phyloP scores from a whole-genome alignment of 2,888 invertebrate genomes.

The Sarcophaga caerulescens region DNA sequence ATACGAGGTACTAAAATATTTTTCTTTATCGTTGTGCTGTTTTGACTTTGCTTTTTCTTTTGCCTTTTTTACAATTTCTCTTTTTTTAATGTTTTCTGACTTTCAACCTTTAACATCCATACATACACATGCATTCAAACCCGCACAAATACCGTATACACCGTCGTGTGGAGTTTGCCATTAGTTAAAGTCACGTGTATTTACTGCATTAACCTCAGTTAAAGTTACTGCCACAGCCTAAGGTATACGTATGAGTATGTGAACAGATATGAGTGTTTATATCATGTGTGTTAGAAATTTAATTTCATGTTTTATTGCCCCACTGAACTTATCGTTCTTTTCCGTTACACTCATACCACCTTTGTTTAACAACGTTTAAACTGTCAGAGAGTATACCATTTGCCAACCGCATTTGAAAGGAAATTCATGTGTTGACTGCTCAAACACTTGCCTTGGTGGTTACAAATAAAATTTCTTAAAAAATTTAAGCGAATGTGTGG shows the following conservation, averaged over 20 bases:
- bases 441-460: neutral
- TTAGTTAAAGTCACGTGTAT: conserved; percentile 55
- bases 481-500: conserved; percentile 17
- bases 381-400: neutral
- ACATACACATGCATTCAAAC: neutral
- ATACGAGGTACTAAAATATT: neutral
- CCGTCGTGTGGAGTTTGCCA: conserved; percentile 6
- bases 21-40: conserved; percentile 7
- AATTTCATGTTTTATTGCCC: conserved; percentile 55
- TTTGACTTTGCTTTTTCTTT: neutral
- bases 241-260: conserved; percentile 22
- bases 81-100: conserved; percentile 11
- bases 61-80: neutral
- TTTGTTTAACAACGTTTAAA: neutral
- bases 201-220: conserved; percentile 57
- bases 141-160: too few relatives aligned
- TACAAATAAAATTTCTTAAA: conserved; percentile 12
- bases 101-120: conserved; percentile 4
- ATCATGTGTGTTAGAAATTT: conserved; percentile 35
- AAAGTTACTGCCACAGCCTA: conserved; percentile 15
- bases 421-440: conserved; percentile 8
- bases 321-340: conserved; percentile 43
- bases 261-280: conserved; percentile 7
- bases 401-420: neutral
- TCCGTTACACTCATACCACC: neutral